phyloP scores from a whole-genome alignment of 1,140 invertebrate species.

The Drosophila aff. region DNA sequence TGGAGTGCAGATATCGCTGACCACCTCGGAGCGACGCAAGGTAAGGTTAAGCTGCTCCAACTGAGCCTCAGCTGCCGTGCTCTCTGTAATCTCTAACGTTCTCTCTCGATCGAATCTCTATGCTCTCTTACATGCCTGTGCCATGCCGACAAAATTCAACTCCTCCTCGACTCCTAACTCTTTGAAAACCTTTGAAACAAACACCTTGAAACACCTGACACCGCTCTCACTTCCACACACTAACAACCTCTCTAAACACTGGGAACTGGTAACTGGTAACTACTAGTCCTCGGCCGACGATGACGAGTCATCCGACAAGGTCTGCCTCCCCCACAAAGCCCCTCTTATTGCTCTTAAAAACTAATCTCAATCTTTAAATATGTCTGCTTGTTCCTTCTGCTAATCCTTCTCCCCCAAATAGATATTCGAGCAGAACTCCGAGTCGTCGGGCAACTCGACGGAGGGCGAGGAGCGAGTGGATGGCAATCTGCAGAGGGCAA shows the following conservation, averaged over 20 bases:
- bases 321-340: constrained; percentile 37
- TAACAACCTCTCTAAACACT: constrained; percentile 45
- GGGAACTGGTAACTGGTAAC: constrained; percentile 17
- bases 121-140: constrained; percentile 54
- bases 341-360: not conserved
- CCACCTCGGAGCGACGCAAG: constrained; percentile 90
- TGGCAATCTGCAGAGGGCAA: constrained; percentile 81
- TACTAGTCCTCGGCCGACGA: constrained; percentile 81
- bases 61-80: not conserved
- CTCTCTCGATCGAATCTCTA: constrained; percentile 3
- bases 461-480: constrained; percentile 83
- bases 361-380: constrained; percentile 1
- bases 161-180: constrained; percentile 9
- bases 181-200: constrained; percentile 7
- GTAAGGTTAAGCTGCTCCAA: constrained; percentile 26
- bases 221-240: constrained; percentile 24
- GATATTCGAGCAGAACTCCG: constrained; percentile 84
- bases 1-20: constrained; percentile 88
- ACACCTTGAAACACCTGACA: not conserved
- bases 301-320: constrained; percentile 84
- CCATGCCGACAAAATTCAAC: constrained; percentile 56
- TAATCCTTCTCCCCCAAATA: constrained; percentile 20
- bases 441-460: constrained; percentile 82
- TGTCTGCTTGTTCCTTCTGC: not conserved
- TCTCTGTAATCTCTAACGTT: constrained; percentile 25